Base-by-base conservation (phyloP, 1,140 invertebrate genomes). In the Vanessa tameamea region DNA sequence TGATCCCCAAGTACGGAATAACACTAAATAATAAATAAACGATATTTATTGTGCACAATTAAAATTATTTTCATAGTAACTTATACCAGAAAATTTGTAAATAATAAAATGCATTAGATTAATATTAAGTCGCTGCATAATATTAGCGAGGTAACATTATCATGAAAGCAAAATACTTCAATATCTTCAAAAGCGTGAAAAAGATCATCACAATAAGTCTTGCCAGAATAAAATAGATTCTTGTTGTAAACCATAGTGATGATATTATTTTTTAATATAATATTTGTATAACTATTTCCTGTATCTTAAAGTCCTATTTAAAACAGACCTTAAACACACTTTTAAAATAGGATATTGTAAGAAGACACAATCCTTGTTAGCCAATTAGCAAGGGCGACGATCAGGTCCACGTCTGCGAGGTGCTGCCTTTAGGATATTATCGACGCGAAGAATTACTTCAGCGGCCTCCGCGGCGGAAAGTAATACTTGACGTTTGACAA, bases 371-470 rank as follows among this genome's bases (percentile, higher is more conserved):
- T 14, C 26, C n/a, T 16, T 37, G n/a, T 37, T 23, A 13, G 3
- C 2, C 57, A 37, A 61, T 95, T 96, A 98, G 93, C 97, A 98
- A 67, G 96, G 96, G 80, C 97, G 95, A 82, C 97, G 95, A 90
- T 99, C 99, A 72, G 96, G 96, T 0, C 95, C 95, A 64, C 99
- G 96, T 84, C 96, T 96, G 73, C 99, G 95, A 3, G 99, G 99
- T 47, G 99, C 98, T 50, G 98, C 95, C 87, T 96, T 98, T 31
- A 99, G 96, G 74, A 99, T 99, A 92, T 99, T 96, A 90, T 99
- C 99, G 2, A 99, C 99, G 57, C 99, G 95, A 11, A 99, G 93
- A 85, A 99, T 99, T 97, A 99, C 99, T 94, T 99, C 99, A 0
- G 99, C 99, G 5, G 99, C 99, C 94, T 99, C 99, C 0, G 98